A percentile compares a stretch with the other conserved stretches of the same genome.
These are phyloP conservation scores for Hydriomena furcata DNA, from an alignment of 2,888 invertebrate species.

Conservation along the genomic window DNA sequence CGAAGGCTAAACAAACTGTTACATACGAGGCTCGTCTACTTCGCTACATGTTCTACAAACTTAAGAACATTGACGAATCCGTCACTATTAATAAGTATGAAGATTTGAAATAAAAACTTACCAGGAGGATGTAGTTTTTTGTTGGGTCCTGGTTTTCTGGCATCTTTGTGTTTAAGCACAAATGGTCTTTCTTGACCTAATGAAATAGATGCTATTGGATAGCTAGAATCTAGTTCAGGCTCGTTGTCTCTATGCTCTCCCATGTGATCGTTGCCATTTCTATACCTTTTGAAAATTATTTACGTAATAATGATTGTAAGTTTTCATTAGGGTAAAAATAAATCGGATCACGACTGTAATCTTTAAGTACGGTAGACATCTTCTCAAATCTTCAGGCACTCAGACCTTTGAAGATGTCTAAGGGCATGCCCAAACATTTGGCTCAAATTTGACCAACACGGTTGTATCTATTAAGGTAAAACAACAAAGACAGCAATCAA, in stretches of 20 bases:
- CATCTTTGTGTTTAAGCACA: slow-evolving; percentile 85
- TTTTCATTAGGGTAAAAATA: too few species aligned
- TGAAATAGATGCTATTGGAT: slow-evolving; percentile 87
- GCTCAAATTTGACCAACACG: too few species aligned
- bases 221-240: slow-evolving; percentile 83
- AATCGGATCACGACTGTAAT: too few species aligned
- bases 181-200: slow-evolving; percentile 86
- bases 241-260: slow-evolving; percentile 89
- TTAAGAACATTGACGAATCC: slow-evolving; percentile 82
- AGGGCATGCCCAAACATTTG: too few species aligned
- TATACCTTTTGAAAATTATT: slow-evolving; percentile 74
- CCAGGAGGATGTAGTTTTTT: slow-evolving; percentile 72
- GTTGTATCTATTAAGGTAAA: too few species aligned
- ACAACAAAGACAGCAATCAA: too few species aligned
- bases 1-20: slow-evolving; percentile 93
- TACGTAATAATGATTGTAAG: too few species aligned
- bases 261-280: slow-evolving; percentile 87
- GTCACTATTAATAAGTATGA: slow-evolving; percentile 81
- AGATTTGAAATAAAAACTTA: slow-evolving; percentile 75
- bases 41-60: slow-evolving; percentile 90
- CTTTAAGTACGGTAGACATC: too few species aligned
- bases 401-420: too few species aligned
- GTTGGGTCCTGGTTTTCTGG: slow-evolving; percentile 72
- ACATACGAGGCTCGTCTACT: slow-evolving; percentile 94
- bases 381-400: too few species aligned